These are phyloP conservation scores for Rhombomys opimus DNA, from an alignment of 2,113 vertebrate genomes.

Conservation along the genomic window DNA sequence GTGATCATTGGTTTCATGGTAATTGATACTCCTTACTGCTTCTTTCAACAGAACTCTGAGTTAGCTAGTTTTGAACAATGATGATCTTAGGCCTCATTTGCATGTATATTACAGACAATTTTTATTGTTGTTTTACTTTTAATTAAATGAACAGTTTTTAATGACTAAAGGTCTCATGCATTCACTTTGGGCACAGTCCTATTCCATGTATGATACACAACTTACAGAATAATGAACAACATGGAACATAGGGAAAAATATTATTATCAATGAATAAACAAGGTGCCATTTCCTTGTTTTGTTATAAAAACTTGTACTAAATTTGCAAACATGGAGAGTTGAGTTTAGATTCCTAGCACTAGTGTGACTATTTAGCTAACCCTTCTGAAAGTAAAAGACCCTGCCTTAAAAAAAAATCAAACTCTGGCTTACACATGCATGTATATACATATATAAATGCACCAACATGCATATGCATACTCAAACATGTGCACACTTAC, in stretches of 20 bases:
- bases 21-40: neutral
- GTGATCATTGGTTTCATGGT: constrained; percentile 8
- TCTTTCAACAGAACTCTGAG: neutral
- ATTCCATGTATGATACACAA: neutral
- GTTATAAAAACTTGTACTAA: neutral
- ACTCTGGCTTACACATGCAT: neutral
- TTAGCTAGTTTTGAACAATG: neutral
- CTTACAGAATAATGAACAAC: neutral
- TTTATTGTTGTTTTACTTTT: constrained; percentile 19
- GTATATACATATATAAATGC: neutral
- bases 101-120: neutral
- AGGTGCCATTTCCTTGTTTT: constrained; percentile 23
- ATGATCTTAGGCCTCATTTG: neutral
- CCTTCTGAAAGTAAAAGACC: neutral
- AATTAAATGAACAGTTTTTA: neutral
- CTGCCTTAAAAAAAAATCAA: neutral
- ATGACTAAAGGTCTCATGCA: neutral
- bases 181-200: neutral
- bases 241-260: neutral
- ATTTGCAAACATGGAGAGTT: neutral
- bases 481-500: neutral
- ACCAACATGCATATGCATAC: neutral
- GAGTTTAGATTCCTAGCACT: neutral
- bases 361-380: neutral
- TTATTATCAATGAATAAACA: neutral